phyloP scores from a whole-genome alignment of 2,888 invertebrate species.

The Kuschelorhynchus macadamiae region DNA sequence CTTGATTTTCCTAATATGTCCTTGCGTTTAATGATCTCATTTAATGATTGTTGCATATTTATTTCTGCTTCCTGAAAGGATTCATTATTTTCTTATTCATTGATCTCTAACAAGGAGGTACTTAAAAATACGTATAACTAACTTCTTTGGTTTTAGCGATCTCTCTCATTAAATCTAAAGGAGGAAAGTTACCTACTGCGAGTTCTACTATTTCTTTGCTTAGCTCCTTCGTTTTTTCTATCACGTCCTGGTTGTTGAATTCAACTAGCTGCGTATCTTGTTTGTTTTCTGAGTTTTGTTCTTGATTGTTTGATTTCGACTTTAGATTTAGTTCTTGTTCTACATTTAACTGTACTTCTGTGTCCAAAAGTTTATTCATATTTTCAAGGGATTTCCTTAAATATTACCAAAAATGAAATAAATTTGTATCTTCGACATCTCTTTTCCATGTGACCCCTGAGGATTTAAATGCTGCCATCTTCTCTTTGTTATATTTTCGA shows the following conservation, averaged over 20 bases:
- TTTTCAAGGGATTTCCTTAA: background rate
- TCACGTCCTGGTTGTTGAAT: background rate
- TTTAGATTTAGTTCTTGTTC: conserved; percentile 2
- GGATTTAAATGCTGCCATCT: background rate
- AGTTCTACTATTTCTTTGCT: background rate
- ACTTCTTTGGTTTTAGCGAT: background rate
- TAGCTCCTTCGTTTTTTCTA: background rate
- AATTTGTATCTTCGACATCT: conserved; percentile 15
- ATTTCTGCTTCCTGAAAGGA: background rate
- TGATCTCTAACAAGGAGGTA: conserved; percentile 10
- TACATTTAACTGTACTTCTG: background rate
- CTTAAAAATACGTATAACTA: conserved; percentile 8
- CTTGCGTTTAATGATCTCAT: background rate
- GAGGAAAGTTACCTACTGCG: no score
- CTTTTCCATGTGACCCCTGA: conserved; percentile 3
- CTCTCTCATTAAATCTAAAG: conserved; percentile 3
- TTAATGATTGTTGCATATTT: background rate
- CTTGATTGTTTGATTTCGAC: background rate
- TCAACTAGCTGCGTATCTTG: background rate
- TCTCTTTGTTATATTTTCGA: no score
- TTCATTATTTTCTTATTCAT: conserved; percentile 10
- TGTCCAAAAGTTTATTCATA: background rate
- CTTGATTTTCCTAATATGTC: background rate
- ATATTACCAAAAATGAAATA: conserved; percentile 18
- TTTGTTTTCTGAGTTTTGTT: conserved; percentile 2